Percentiles rank a stretch among this genome's conserved stretches.
Conservation (phyloP, 2,113 vertebrate genomes). For the Lucifuga dentata region DNA sequence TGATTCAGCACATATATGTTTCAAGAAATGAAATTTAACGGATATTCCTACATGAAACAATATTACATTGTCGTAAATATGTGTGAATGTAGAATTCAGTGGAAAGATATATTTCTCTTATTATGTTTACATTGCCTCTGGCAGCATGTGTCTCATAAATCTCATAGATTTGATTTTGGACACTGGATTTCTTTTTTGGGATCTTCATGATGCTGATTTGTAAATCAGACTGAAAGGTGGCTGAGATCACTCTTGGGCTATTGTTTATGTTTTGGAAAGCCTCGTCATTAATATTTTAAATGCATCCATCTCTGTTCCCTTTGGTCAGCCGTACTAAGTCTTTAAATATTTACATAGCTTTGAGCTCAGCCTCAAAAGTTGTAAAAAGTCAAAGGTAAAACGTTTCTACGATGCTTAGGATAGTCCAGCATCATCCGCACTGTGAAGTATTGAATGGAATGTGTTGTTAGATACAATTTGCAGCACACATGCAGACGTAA, state of each 20-base stretch:
- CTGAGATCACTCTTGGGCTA: background rate
- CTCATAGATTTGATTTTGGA: background rate
- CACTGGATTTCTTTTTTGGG: conserved; percentile 1
- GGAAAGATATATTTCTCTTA: background rate
- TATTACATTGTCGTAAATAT: background rate
- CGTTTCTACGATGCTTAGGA: conserved; percentile 15
- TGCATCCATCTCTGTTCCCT: conserved; percentile 26
- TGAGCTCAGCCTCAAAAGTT: conserved; percentile 41
- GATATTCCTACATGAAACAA: background rate
- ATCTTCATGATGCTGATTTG: conserved; percentile 9
- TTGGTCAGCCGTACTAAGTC: conserved; percentile 19
- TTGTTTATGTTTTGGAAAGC: conserved; percentile 51
- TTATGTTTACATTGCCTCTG: conserved; percentile 1
- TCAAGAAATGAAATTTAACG: background rate
- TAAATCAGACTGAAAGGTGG: background rate
- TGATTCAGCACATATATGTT: background rate
- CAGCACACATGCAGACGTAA: conserved; percentile 13
- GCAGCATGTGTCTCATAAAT: background rate
- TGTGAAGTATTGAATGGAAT: conserved; percentile 13
- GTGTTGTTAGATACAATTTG: conserved; percentile 31
- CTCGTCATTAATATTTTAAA: conserved; percentile 54
- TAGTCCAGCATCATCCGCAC: background rate
- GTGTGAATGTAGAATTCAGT: conserved; percentile 3
- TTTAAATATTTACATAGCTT: conserved; percentile 65
- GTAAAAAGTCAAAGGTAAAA: conserved; percentile 26